phyloP scores from a whole-genome alignment of 2,888 invertebrate species.

The Stenoptilia bipunctidactyla region DNA sequence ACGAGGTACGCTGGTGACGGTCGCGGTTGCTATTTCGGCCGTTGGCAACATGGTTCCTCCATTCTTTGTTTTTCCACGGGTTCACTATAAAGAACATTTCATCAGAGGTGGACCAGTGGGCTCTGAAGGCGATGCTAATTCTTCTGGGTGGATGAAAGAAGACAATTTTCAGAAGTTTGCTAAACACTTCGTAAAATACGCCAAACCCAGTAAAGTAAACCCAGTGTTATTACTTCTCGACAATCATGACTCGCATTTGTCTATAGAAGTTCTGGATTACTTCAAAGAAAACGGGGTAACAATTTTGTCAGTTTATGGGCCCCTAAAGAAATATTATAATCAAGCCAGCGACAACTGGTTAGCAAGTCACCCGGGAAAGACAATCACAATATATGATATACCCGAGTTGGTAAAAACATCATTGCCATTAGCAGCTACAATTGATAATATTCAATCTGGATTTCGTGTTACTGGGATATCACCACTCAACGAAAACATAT shows the following conservation, averaged over 20 bases:
- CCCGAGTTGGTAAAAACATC: too few species aligned
- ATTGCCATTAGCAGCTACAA: slow-evolving; percentile 11
- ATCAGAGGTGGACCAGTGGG: slow-evolving; percentile 17
- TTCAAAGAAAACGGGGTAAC: slow-evolving; percentile 10
- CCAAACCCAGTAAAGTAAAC: slow-evolving; percentile 5
- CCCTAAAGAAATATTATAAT: slow-evolving; percentile 14
- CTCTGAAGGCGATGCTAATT: slow-evolving; percentile 14
- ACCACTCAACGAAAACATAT: slow-evolving; percentile 14
- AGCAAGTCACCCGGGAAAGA: slow-evolving; percentile 14
- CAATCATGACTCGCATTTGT: slow-evolving; percentile 11
- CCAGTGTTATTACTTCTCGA: slow-evolving; percentile 12
- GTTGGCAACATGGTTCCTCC: slow-evolving; percentile 12
- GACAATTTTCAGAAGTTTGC: slow-evolving; percentile 9
- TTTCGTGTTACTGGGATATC: slow-evolving; percentile 15
- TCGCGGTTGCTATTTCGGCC: slow-evolving; percentile 18
- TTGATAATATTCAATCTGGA: slow-evolving; percentile 13
- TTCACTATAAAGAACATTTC: slow-evolving; percentile 15
- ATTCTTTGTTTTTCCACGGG: slow-evolving; percentile 10
- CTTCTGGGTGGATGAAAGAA: slow-evolving; percentile 16
- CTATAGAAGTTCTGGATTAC: slow-evolving; percentile 12
- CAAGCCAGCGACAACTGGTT: slow-evolving; percentile 13
- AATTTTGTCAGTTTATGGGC: slow-evolving; percentile 14
- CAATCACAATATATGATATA: slow-evolving; percentile 12
- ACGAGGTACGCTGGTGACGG: slow-evolving; percentile 22
- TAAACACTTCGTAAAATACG: slow-evolving; percentile 11